These are phyloP conservation scores for Epinephelus coioides DNA, from an alignment of 2,797 vertebrate species.

Conservation along the genomic window DNA sequence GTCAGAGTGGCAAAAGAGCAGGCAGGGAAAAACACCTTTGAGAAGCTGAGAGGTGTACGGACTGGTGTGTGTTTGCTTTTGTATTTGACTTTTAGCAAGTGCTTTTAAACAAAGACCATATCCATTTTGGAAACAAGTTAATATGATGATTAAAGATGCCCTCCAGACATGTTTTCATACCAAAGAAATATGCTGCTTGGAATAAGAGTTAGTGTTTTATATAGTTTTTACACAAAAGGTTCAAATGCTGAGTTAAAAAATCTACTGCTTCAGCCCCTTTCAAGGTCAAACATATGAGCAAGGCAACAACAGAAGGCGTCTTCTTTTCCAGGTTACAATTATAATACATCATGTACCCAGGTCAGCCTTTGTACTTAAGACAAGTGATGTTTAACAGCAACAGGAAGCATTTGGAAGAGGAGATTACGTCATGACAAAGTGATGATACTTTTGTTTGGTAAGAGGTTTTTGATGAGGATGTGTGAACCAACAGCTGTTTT, in stretches of 20 bases:
- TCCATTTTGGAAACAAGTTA: neutral
- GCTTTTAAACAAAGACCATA: constrained; percentile 3
- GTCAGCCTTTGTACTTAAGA: neutral
- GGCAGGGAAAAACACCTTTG: constrained; percentile 10
- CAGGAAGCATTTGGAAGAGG: neutral
- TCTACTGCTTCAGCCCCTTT: neutral
- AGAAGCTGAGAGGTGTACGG: neutral
- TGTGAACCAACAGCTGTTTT: neutral
- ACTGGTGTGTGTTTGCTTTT: constrained; percentile 11
- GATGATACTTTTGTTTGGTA: neutral
- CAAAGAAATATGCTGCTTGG: neutral
- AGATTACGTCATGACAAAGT: neutral
- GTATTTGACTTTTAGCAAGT: neutral
- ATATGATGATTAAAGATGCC: neutral
- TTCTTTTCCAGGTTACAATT: neutral
- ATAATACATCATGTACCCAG: neutral
- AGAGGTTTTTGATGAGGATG: neutral
- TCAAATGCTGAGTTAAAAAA: neutral
- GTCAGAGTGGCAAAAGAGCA: constrained; percentile 13
- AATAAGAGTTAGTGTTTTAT: neutral
- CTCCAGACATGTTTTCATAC: neutral
- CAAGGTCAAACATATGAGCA: neutral
- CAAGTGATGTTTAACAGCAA: neutral
- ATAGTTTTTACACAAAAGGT: neutral
- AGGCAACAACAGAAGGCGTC: neutral